A percentile compares a stretch with the other conserved stretches of the same genome.
These are phyloP conservation scores for Sepiola atlantica DNA, from an alignment of 2,888 invertebrate species.

Conservation along the genomic window DNA sequence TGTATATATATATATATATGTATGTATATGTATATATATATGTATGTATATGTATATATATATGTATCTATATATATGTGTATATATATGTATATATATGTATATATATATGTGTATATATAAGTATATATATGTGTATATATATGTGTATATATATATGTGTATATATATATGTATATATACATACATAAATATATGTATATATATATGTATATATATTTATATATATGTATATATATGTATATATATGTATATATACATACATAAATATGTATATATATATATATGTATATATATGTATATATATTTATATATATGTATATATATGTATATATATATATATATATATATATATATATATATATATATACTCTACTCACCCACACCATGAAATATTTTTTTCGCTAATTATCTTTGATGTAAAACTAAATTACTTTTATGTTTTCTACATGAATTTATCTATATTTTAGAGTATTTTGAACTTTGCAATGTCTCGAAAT, in stretches of 20 bases:
- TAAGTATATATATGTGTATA: neutral
- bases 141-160: no score
- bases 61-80: no score
- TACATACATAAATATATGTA: no score
- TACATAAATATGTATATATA: neutral
- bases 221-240: neutral
- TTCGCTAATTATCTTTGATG: neutral
- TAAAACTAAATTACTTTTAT: neutral
- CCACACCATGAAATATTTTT: neutral
- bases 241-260: neutral
- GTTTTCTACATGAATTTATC: neutral
- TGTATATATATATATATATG: no score
- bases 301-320: neutral
- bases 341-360: neutral
- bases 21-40: no score
- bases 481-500: neutral
- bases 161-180: no score
- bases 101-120: no score
- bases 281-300: neutral
- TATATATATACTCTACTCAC: neutral
- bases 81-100: no score
- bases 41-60: no score
- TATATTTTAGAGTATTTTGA: neutral
- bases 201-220: neutral
- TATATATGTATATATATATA: neutral